These are phyloP conservation scores for Cyanistes caeruleus DNA, from an alignment of 2,113 vertebrate species.

Conservation along the genomic window DNA sequence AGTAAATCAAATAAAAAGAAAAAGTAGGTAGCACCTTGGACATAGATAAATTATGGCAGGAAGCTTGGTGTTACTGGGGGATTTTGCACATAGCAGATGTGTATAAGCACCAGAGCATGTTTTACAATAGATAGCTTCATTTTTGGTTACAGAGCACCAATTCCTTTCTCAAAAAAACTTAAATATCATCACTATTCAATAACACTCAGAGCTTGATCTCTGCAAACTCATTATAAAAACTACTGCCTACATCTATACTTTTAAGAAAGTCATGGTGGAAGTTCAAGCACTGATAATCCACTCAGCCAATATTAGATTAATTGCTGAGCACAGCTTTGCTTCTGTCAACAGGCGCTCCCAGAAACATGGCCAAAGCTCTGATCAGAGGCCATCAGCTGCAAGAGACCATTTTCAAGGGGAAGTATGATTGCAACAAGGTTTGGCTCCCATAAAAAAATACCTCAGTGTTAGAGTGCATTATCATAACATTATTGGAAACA, in stretches of 20 bases:
- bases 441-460: neutral
- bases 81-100: neutral
- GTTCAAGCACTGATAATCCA: neutral
- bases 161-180: neutral
- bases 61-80: neutral
- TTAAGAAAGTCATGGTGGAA: neutral
- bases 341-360: neutral
- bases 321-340: neutral
- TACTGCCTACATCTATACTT: neutral
- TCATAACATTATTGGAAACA: neutral
- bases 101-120: fast-evolving
- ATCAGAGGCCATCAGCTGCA: neutral
- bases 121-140: neutral
- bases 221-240: neutral
- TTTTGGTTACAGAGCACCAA: neutral
- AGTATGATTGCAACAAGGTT: neutral
- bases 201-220: neutral
- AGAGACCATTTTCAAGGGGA: neutral
- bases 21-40: neutral
- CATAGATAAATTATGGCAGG: neutral
- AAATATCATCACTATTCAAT: neutral
- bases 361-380: neutral
- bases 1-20: neutral
- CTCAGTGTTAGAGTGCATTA: neutral
- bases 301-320: neutral